Evolutionary conservation across 2,888 invertebrate genomes (phyloP), one percentile per base, ranked within the genome.

Genomic region (Tortricodes alternella): DNA sequence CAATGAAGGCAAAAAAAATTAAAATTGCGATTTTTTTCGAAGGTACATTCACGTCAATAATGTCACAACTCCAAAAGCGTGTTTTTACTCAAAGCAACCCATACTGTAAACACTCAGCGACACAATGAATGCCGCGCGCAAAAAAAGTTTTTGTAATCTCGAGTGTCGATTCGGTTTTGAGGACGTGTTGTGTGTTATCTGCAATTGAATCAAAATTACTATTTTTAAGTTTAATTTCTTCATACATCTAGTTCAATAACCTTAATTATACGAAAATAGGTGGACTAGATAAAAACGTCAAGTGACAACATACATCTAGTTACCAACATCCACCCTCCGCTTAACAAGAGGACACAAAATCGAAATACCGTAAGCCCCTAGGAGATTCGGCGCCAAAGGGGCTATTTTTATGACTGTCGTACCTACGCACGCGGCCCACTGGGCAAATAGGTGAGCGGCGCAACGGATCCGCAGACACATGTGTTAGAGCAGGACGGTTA

Each of bases 371-470:
- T 74, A 76, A 75, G 73, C 79, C 85, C 85, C 83, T 78, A 84
- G 86, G 86, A 87, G 87, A 88, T 86, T 87, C 85, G 87, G 87
- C 86, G 85, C 86, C 88, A 82, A 87, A 86, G 89, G 89, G 89
- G 88, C 89, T 89, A 90, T 90, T 90, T 90, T 90, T 90, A 90
- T 89, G 88, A 88, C 84, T 87, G 87, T 85, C 89, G 85, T 85
- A 88, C 86, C 86, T 89, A 89, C 83, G 83, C 85, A 83, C 74
- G 72, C 83, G 84, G 83, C 85, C 88, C 86, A 87, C 82, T 88
- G 88, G 83, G 85, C 88, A 89, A 86, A 85, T 85, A 83, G 84
- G 81, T 82, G 83, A 87, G 73, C 74, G 73, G 79, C 73, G 77
- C 75, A 73, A 67, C 64, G 71, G 73, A 85, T 84, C 75, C 73